Conservation (phyloP, 2,888 invertebrate species). For the Ophion costatus region DNA sequence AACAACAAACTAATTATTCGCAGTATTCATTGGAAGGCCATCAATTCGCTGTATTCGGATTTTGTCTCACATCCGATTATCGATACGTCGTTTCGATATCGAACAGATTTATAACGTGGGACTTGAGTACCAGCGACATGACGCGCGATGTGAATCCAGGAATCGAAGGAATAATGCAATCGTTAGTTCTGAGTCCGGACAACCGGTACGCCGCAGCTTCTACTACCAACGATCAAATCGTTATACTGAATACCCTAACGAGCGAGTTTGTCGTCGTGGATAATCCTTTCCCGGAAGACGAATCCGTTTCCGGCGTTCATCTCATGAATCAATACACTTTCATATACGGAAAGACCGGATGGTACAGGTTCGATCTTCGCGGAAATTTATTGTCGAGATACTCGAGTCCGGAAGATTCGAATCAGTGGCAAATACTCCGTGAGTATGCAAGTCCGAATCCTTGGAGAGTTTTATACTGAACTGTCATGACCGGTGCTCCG, state of each 20-base stretch:
- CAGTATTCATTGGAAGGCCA: conserved; percentile 99
- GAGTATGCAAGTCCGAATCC: conserved; percentile 72
- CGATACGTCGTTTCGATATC: conserved; percentile 98
- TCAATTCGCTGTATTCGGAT: conserved; percentile 98
- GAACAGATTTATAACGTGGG: conserved; percentile 98
- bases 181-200: conserved; percentile 95
- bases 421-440: conserved; percentile 91
- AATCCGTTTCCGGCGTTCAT: conserved; percentile 87
- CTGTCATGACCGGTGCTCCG: no score
- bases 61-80: conserved; percentile 94
- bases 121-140: conserved; percentile 97
- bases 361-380: conserved; percentile 91
- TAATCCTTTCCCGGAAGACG: conserved; percentile 91
- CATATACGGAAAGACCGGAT: conserved; percentile 90
- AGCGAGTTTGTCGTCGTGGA: conserved; percentile 95
- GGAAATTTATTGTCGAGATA: conserved; percentile 89
- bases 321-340: conserved; percentile 90
- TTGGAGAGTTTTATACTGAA: neutral
- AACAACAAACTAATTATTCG: conserved; percentile 69
- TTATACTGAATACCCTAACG: conserved; percentile 95
- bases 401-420: conserved; percentile 85
- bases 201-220: conserved; percentile 98
- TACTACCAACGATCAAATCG: conserved; percentile 97
- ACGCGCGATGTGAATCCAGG: conserved; percentile 96
- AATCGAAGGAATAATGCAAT: conserved; percentile 98